phyloP scores from a whole-genome alignment of 2,797 vertebrate species.

The Danio jaintianensis region DNA sequence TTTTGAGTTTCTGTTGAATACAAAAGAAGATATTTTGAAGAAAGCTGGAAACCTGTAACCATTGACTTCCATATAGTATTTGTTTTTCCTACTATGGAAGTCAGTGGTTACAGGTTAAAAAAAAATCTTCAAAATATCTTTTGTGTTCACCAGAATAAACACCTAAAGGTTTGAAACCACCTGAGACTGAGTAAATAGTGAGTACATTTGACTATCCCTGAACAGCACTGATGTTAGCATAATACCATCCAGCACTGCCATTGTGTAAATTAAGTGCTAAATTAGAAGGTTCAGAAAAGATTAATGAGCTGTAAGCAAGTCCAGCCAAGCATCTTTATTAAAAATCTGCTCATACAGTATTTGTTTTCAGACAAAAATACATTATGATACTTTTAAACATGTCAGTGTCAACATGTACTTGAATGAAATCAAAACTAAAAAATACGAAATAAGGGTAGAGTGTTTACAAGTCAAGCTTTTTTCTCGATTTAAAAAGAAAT shows the following conservation, averaged over 20 bases:
- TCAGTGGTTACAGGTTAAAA: too few species aligned
- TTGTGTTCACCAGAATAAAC: too few species aligned
- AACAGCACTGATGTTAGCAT: too few species aligned
- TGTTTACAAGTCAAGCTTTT: neutral
- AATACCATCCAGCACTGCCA: neutral
- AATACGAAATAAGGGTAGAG: neutral
- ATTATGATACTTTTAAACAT: neutral
- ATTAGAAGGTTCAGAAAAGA: neutral
- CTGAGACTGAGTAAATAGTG: too few species aligned
- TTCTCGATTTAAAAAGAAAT: neutral
- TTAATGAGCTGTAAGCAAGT: neutral
- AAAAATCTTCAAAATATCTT: too few species aligned
- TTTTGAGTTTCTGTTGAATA: too few species aligned
- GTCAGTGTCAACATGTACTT: neutral
- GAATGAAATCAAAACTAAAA: neutral
- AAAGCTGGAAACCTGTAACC: too few species aligned
- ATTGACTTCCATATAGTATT: too few species aligned
- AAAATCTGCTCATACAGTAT: neutral
- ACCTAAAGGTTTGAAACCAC: too few species aligned
- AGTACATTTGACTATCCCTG: too few species aligned
- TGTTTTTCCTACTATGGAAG: too few species aligned
- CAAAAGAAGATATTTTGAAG: too few species aligned
- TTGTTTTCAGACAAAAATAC: neutral
- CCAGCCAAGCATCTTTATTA: conserved; percentile 2
- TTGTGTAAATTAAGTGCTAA: neutral